Evolutionary conservation across 2,797 vertebrate genomes (phyloP).

Genomic region (Melanotaenia boesemani): DNA sequence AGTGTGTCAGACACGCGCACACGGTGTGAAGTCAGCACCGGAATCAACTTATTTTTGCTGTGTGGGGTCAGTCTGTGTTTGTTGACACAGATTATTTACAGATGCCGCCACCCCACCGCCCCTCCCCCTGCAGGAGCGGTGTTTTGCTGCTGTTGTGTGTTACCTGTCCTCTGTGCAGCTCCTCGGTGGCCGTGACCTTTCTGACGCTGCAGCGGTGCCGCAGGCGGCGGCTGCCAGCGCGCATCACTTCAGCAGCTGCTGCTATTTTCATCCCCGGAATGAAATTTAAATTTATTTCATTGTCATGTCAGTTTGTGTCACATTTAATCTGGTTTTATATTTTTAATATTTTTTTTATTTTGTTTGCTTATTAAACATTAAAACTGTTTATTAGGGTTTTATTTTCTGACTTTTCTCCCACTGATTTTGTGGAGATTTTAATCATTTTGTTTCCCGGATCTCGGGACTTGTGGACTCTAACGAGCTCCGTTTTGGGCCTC

Average conservation of each 20-base stretch:
- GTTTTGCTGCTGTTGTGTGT: slow-evolving; percentile 5
- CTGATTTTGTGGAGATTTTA: neutral
- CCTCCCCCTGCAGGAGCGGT: slow-evolving; percentile 14
- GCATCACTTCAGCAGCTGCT: slow-evolving; percentile 56
- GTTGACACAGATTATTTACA: slow-evolving; percentile 46
- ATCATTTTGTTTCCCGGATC: too few relatives aligned
- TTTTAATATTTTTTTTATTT: too few relatives aligned
- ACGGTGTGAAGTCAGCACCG: too few relatives aligned
- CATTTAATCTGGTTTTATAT: neutral
- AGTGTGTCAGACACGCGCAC: slow-evolving; percentile 20
- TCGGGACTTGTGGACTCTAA: neutral
- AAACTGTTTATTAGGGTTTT: too few relatives aligned
- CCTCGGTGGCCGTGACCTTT: slow-evolving; percentile 67
- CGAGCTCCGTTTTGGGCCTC: slow-evolving; percentile 30
- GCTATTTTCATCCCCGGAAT: slow-evolving; percentile 20
- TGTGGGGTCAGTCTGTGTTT: slow-evolving; percentile 15
- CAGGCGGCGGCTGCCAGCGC: slow-evolving; percentile 51
- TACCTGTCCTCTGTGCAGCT: slow-evolving; percentile 64
- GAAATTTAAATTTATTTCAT: slow-evolving; percentile 19
- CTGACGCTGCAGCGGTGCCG: slow-evolving; percentile 61
- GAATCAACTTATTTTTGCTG: neutral
- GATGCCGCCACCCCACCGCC: neutral
- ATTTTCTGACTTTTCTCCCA: too few relatives aligned
- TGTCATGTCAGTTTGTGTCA: neutral
- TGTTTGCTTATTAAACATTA: too few relatives aligned